These are phyloP conservation scores for Platyura marginata DNA, from an alignment of 1,140 invertebrate species.

Conservation along the genomic window DNA sequence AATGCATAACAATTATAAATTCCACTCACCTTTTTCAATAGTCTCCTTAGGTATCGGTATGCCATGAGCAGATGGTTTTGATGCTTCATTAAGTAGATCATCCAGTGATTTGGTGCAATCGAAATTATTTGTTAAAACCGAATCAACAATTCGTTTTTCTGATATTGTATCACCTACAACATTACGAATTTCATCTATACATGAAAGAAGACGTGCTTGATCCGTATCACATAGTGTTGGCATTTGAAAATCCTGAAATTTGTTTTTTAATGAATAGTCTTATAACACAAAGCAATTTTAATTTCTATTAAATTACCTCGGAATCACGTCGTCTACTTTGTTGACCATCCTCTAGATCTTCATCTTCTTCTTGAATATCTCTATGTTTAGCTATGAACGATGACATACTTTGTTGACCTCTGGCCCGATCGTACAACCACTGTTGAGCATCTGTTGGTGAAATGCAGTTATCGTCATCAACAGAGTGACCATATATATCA, in stretches of 20 bases:
- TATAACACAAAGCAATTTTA: not conserved
- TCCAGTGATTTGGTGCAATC: constrained; percentile 52
- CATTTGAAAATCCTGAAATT: constrained; percentile 20
- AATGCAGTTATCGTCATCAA: constrained; percentile 77
- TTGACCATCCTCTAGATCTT: constrained; percentile 25
- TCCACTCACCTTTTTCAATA: constrained; percentile 17
- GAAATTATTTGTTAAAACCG: constrained; percentile 46
- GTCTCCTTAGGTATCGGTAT: constrained; percentile 4
- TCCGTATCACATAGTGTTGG: constrained; percentile 40
- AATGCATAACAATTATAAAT: no score
- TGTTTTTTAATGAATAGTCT: constrained; percentile 1
- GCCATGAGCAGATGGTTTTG: not conserved
- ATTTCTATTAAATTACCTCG: constrained; percentile 6
- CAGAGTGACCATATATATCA: constrained; percentile 80
- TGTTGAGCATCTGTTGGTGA: constrained; percentile 72
- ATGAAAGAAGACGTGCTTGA: constrained; percentile 56
- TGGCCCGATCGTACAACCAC: constrained; percentile 66
- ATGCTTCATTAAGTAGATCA: constrained; percentile 37
- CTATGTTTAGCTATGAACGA: constrained; percentile 47
- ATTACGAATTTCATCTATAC: constrained; percentile 62
- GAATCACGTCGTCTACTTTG: constrained; percentile 18
- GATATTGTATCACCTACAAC: constrained; percentile 59
- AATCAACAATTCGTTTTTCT: constrained; percentile 44
- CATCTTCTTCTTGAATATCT: constrained; percentile 55
- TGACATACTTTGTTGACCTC: constrained; percentile 46